Evolutionary conservation across 92 coral and sea anemone species (phyloP).

Genomic region (Umimayanthus chanpuru): DNA sequence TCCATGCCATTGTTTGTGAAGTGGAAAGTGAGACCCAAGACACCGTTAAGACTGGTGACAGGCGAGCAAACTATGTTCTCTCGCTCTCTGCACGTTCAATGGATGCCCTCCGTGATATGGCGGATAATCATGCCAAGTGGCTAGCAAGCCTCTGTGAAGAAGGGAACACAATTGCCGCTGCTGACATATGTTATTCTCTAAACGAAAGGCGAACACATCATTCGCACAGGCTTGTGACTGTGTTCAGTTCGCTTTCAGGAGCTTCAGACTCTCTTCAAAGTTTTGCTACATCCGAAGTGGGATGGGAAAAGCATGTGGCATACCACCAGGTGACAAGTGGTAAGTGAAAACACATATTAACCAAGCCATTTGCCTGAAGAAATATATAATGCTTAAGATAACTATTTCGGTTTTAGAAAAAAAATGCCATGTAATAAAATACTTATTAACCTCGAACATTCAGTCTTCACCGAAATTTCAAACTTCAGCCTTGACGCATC

Average conservation of each 20-base stretch:
- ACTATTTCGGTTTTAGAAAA: too few relatives aligned
- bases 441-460: too few relatives aligned
- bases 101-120: slow-evolving; percentile 63
- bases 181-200: slow-evolving; percentile 74
- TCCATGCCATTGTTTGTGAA: slow-evolving; percentile 71
- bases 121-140: slow-evolving; percentile 59
- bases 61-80: slow-evolving; percentile 36
- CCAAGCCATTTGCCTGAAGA: background rate
- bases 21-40: slow-evolving; percentile 5
- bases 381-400: too few relatives aligned
- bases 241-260: slow-evolving; percentile 51
- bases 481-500: too few relatives aligned
- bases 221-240: slow-evolving; percentile 65
- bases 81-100: slow-evolving; percentile 68
- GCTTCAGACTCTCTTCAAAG: slow-evolving; percentile 52
- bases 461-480: too few relatives aligned
- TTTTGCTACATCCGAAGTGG: too few relatives aligned
- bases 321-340: slow-evolving; percentile 37
- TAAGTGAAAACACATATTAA: slow-evolving; percentile 48
- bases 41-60: background rate
- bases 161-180: slow-evolving; percentile 7
- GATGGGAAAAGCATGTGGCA: too few relatives aligned
- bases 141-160: slow-evolving; percentile 33
- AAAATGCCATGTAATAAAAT: too few relatives aligned
- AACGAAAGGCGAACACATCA: slow-evolving; percentile 72